A percentile compares a stretch with the other conserved stretches of the same genome.
These are phyloP conservation scores for Mormyrus lacerda DNA, from an alignment of 2,113 vertebrate genomes.

Conservation along the genomic window DNA sequence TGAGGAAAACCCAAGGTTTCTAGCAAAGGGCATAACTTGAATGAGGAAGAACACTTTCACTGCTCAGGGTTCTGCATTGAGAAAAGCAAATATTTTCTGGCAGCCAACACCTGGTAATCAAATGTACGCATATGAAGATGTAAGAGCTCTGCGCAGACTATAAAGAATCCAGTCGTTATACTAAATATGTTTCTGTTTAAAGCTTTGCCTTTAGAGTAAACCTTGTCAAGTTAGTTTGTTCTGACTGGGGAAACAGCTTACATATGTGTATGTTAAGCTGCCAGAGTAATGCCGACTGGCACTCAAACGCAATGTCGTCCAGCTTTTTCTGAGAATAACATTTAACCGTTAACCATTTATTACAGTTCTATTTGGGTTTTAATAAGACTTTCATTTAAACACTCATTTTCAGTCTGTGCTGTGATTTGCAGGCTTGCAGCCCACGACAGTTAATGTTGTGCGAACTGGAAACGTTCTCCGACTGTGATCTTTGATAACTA, in stretches of 20 bases:
- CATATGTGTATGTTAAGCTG: background rate
- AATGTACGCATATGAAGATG: constrained; percentile 44
- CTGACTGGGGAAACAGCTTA: constrained; percentile 34
- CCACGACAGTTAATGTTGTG: background rate
- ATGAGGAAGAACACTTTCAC: background rate
- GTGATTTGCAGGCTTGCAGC: background rate
- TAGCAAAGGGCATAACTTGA: too few species aligned
- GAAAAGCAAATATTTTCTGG: background rate
- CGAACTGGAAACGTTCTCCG: background rate
- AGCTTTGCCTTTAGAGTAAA: constrained; percentile 34
- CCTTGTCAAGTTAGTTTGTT: constrained; percentile 43
- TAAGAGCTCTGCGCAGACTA: constrained; percentile 46
- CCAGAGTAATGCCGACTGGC: background rate
- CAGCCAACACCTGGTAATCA: constrained; percentile 50
- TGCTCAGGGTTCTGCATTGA: background rate
- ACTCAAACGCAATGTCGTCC: background rate
- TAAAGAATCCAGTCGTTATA: constrained; percentile 44
- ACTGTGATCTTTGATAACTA: background rate
- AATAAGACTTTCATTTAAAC: background rate
- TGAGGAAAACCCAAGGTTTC: background rate
- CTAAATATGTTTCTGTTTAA: constrained; percentile 50
- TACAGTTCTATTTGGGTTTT: background rate
- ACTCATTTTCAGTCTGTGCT: background rate
- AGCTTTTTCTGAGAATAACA: background rate
- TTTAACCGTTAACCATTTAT: background rate